Conservation (phyloP, 2,888 invertebrate genomes). For the Mayetiola destructor region DNA sequence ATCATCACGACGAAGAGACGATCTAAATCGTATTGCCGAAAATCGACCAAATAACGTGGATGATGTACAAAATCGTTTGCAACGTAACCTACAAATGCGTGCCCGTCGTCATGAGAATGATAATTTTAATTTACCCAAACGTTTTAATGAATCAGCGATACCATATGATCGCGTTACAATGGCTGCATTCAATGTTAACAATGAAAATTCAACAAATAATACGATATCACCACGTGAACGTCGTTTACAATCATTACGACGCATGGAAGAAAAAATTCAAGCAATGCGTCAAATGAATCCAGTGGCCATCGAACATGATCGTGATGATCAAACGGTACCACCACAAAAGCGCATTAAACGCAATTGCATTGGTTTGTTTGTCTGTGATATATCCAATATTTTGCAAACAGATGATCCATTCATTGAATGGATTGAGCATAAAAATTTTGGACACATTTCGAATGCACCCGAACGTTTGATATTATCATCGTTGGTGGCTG, state of each 20-base stretch:
- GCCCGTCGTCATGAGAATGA: conserved; percentile 33
- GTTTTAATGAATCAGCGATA: conserved; percentile 27
- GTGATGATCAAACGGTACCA: background rate
- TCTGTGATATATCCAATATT: conserved; percentile 66
- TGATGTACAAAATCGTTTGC: conserved; percentile 32
- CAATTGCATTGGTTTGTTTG: conserved; percentile 67
- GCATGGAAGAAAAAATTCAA: conserved; percentile 48
- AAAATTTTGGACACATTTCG: conserved; percentile 47
- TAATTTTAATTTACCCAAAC: conserved; percentile 29
- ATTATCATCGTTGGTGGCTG: conserved; percentile 75
- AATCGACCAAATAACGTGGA: conserved; percentile 20
- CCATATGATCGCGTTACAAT: conserved; percentile 39
- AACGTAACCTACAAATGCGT: conserved; percentile 31
- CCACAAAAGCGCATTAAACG: conserved; percentile 45
- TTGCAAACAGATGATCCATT: conserved; percentile 43
- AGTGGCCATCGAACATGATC: background rate
- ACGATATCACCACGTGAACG: conserved; percentile 40
- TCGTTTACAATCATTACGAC: conserved; percentile 47
- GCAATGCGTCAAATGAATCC: conserved; percentile 27
- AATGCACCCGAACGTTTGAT: conserved; percentile 79
- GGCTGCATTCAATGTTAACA: conserved; percentile 40
- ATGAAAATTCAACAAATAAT: background rate
- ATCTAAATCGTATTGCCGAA: background rate
- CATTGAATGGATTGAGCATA: conserved; percentile 34
- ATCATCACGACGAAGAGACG: background rate